Evolutionary conservation across 1,140 invertebrate species (phyloP).

Genomic region (Ylistrum balloti): DNA sequence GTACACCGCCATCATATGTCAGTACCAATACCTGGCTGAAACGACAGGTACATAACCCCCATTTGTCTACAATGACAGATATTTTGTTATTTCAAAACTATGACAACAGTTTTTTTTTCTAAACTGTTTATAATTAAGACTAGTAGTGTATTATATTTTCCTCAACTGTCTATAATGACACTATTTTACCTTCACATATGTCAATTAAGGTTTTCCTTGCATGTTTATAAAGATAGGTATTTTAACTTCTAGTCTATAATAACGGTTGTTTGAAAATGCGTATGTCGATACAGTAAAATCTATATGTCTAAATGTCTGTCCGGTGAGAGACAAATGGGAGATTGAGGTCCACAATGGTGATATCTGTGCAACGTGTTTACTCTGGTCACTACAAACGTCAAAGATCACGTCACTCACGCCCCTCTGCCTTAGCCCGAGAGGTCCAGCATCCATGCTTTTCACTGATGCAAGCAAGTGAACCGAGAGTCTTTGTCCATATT

Average conservation of each 20-base stretch:
- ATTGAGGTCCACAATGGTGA: background rate
- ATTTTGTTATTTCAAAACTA: no score
- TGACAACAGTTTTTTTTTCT: background rate
- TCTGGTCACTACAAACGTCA: background rate
- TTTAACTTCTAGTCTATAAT: background rate
- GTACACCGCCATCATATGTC: no score
- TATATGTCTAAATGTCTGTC: background rate
- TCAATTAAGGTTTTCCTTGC: no score
- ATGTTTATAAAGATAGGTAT: no score
- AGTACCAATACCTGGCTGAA: no score
- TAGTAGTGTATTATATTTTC: no score
- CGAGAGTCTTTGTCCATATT: background rate
- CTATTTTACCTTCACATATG: no score
- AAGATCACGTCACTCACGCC: background rate
- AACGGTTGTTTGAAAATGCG: background rate
- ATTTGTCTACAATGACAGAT: background rate
- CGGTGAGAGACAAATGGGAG: background rate
- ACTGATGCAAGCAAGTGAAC: background rate
- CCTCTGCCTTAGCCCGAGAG: background rate
- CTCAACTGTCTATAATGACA: background rate
- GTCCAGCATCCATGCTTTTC: slow-evolving; percentile 20
- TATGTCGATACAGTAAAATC: background rate
- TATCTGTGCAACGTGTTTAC: background rate
- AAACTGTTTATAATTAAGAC: background rate
- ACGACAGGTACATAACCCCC: no score